Conservation (phyloP, 2,113 vertebrate species). For the Dipodomys spectabilis region DNA sequence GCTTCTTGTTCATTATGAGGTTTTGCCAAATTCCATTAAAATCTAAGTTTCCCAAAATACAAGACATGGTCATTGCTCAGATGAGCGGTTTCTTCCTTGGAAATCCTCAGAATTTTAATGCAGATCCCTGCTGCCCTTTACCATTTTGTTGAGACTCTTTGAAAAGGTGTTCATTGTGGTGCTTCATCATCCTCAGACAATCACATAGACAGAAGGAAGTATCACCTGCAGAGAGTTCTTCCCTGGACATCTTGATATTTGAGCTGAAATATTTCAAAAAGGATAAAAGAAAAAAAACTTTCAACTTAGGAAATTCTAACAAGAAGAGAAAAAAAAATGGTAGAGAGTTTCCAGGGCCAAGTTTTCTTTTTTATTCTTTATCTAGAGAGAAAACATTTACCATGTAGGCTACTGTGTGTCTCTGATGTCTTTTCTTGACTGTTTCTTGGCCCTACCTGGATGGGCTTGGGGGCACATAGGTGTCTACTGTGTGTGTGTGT, state of each 20-base stretch:
- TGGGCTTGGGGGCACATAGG: neutral
- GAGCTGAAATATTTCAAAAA: slow-evolving; percentile 8
- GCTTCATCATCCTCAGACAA: slow-evolving; percentile 54
- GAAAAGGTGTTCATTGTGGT: slow-evolving; percentile 33
- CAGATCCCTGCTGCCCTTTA: neutral
- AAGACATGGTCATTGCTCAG: slow-evolving; percentile 17
- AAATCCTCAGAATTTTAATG: neutral
- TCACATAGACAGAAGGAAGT: slow-evolving; percentile 10
- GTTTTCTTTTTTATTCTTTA: slow-evolving; percentile 54
- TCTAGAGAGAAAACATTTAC: slow-evolving; percentile 30
- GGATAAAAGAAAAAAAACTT: neutral
- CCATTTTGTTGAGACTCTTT: slow-evolving; percentile 18
- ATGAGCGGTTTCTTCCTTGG: slow-evolving; percentile 9
- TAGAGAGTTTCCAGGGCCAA: slow-evolving; percentile 35
- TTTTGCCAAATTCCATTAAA: slow-evolving; percentile 26
- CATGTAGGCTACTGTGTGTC: neutral
- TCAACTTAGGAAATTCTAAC: slow-evolving; percentile 52
- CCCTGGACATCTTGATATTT: slow-evolving; percentile 38
- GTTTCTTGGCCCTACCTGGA: neutral
- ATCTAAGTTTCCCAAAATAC: neutral
- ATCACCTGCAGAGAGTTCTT: slow-evolving; percentile 16
- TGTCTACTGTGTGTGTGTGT: no score
- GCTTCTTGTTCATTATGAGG: slow-evolving; percentile 26
- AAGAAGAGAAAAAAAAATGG: slow-evolving; percentile 46
- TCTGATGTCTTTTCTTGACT: slow-evolving; percentile 54